Conservation (phyloP, 2,113 vertebrate species). For the Felis catus region F.catus_Fca126_mat1.0 CM031417.1:88728501-88729000, state of each 20-base stretch:
- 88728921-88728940: background rate
- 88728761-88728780: constrained; percentile 66
- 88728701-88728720: constrained; percentile 15
- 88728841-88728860: constrained; percentile 40
- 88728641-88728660: background rate
- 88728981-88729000: constrained; percentile 6
- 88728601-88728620: background rate
- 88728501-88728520: background rate
- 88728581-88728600: background rate
- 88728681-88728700: background rate
- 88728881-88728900: background rate
- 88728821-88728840: constrained; percentile 48
- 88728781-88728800: constrained; percentile 67
- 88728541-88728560: background rate
- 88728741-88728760: constrained; percentile 54
- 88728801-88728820: constrained; percentile 46
- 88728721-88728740: constrained; percentile 42
- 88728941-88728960: background rate
- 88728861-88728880: background rate
- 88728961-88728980: background rate
- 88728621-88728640: background rate
- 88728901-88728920: background rate
- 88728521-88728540: background rate
- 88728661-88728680: background rate
- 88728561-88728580: background rate